These are phyloP conservation scores for Ectemnius continuus DNA, from an alignment of 2,888 invertebrate species.

Conservation along the genomic window DNA sequence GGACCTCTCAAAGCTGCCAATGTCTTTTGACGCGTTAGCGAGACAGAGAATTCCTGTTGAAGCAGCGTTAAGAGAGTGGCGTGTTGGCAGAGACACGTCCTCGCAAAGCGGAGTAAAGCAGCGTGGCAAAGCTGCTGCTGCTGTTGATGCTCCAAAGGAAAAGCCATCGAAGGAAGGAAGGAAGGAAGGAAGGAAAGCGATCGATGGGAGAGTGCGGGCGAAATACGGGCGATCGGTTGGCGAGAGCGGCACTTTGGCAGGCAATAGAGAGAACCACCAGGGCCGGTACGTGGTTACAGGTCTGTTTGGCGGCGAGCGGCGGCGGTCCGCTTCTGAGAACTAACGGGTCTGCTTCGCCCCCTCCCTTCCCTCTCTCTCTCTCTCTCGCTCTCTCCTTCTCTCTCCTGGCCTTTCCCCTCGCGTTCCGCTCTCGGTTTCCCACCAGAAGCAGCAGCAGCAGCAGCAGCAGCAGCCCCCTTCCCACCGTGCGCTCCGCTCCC, in stretches of 20 bases:
- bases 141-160: background rate
- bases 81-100: no score
- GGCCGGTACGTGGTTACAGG: slow-evolving; percentile 69
- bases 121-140: background rate
- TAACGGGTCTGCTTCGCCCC: slow-evolving; percentile 73
- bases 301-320: slow-evolving; percentile 72
- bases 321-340: slow-evolving; percentile 74
- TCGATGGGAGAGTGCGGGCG: slow-evolving; percentile 24
- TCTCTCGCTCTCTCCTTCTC: slow-evolving; percentile 20
- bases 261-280: slow-evolving; percentile 50
- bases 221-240: slow-evolving; percentile 11
- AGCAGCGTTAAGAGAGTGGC: no score
- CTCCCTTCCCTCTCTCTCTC: slow-evolving; percentile 29
- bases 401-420: no score
- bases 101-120: background rate
- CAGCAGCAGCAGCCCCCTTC: background rate
- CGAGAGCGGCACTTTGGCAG: slow-evolving; percentile 18
- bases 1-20: no score
- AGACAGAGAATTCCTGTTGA: no score
- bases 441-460: no score
- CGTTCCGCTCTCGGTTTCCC: no score
- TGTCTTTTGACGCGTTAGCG: no score
- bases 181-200: slow-evolving; percentile 3
- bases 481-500: background rate
- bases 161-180: background rate